Conservation (phyloP, 2,797 vertebrate genomes). For the Lindbergichthys nudifrons region DNA sequence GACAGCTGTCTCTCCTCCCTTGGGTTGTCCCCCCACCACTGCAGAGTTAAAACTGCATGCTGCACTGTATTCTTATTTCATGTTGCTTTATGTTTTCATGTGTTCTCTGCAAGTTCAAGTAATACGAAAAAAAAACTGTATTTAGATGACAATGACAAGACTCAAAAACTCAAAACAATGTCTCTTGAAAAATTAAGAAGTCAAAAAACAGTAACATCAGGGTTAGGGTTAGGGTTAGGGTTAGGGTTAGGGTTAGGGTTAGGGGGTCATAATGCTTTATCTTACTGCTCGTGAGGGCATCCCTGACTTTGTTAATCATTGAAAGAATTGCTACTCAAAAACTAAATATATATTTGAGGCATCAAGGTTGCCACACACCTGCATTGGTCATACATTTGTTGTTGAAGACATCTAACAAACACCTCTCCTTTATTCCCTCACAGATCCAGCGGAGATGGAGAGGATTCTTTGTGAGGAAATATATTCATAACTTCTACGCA, state of each 20-base stretch:
- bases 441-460: constrained; percentile 94
- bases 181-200: not conserved
- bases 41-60: not conserved
- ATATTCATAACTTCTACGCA: constrained; percentile 91
- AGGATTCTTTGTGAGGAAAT: constrained; percentile 90
- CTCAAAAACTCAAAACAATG: not conserved
- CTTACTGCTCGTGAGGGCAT: not conserved
- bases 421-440: constrained; percentile 32
- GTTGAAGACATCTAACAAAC: not conserved
- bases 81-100: not conserved
- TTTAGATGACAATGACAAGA: not conserved
- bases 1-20: constrained; percentile 61
- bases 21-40: constrained; percentile 45
- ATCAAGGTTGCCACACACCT: not conserved
- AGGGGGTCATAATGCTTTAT: not conserved
- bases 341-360: not conserved
- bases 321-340: not conserved
- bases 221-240: too few relatives aligned
- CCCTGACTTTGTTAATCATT: not conserved
- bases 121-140: not conserved
- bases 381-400: not conserved
- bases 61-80: not conserved
- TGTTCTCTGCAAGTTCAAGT: not conserved
- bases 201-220: not conserved
- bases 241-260: too few relatives aligned